These are phyloP conservation scores for Laterallus jamaicensis DNA, from an alignment of 2,113 vertebrate genomes.

Conservation along the genomic window DNA sequence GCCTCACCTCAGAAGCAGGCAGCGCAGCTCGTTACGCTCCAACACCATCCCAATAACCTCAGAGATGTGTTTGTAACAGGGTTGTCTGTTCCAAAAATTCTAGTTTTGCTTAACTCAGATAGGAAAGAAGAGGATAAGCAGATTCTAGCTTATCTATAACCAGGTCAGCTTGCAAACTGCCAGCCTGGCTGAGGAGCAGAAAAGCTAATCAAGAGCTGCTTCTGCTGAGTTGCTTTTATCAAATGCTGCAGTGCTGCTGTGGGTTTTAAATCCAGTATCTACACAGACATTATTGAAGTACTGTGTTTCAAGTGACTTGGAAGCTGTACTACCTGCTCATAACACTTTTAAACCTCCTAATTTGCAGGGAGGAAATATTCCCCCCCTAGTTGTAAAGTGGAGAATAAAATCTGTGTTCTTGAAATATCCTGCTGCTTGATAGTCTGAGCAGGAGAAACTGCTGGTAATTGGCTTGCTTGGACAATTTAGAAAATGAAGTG, in stretches of 20 bases:
- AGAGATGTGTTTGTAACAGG: neutral
- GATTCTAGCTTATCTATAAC: neutral
- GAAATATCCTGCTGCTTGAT: neutral
- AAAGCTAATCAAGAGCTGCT: neutral
- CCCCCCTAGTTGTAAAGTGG: neutral
- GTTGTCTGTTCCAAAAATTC: neutral
- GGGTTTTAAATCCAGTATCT: neutral
- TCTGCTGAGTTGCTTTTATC: neutral
- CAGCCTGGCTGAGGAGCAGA: slow-evolving; percentile 24
- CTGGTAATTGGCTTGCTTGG: neutral
- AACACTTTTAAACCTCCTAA: neutral
- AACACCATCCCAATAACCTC: neutral
- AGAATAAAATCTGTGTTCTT: neutral
- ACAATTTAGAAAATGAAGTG: neutral
- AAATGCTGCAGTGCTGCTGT: neutral
- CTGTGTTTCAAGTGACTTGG: neutral
- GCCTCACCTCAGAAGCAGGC: neutral
- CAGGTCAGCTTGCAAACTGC: neutral
- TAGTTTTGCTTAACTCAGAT: neutral
- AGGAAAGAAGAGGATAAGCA: neutral
- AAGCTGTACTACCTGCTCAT: neutral
- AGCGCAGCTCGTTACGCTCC: neutral
- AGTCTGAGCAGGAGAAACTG: neutral
- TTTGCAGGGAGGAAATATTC: neutral
- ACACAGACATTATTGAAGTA: neutral